Percentiles rank a stretch among this genome's conserved stretches.
Evolutionary conservation across 2,113 vertebrate species (phyloP).

Genomic region (Columbina picui): DNA sequence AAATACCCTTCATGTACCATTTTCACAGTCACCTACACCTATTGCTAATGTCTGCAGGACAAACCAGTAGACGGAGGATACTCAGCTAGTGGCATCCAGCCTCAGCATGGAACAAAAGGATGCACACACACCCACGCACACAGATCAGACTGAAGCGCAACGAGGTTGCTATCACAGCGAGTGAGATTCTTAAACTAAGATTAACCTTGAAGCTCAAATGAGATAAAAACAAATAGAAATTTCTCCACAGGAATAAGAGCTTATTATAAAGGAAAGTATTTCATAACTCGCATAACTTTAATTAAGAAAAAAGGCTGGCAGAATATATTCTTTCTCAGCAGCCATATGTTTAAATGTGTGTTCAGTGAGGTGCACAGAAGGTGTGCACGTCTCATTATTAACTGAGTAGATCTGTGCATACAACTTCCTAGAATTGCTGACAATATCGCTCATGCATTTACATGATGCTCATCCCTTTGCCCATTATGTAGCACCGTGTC

Average conservation of each 20-base stretch:
- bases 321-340: constrained; percentile 75
- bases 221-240: constrained; percentile 88
- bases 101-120: constrained; percentile 58
- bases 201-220: constrained; percentile 84
- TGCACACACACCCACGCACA: constrained; percentile 38
- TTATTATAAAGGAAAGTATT: constrained; percentile 82
- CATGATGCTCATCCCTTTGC: constrained; percentile 21
- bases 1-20: not conserved
- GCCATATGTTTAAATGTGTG: constrained; percentile 78
- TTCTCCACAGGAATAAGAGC: constrained; percentile 83
- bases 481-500: not conserved
- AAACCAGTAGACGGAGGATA: constrained; percentile 27
- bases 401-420: constrained; percentile 48
- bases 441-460: constrained; percentile 24
- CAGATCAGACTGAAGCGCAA: constrained; percentile 54
- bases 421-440: constrained; percentile 37
- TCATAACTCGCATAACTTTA: constrained; percentile 80
- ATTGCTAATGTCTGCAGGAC: constrained; percentile 11
- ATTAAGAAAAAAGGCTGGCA: constrained; percentile 81
- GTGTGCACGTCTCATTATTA: constrained; percentile 75
- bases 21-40: constrained; percentile 33
- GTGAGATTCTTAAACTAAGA: constrained; percentile 80
- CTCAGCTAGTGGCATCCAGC: constrained; percentile 53
- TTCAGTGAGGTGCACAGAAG: constrained; percentile 74
- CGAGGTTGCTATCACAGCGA: constrained; percentile 70